Base-by-base conservation (phyloP, 2,797 vertebrate species). In the Falco cherrug region DNA sequence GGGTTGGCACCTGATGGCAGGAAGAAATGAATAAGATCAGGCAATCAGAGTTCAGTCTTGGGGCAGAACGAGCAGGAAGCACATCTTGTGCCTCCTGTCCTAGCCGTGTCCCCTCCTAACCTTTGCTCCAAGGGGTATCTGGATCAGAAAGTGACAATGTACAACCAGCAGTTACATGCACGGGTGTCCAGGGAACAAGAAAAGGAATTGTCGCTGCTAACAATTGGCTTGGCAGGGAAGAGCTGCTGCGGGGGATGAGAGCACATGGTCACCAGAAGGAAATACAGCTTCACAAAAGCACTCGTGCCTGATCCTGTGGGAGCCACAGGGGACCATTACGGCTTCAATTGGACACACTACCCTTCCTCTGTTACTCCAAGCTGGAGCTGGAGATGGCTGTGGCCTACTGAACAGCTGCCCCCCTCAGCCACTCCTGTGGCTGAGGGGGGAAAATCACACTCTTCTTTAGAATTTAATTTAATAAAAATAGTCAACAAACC, bases 1-100 rank as follows among this genome's bases (percentile, higher is more conserved):
- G 99, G 99, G 98, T 97, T 98, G 91, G 99, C 99, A 98, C 99
- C 99, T 99, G 98, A 64, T 8, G 70, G 82, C 39, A 81, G 47
- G 56, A 67, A 76, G 86, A 48, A 94, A 91, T 6, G 0, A 33
- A 3, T 17, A 54, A 65, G 83, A 76, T 87, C 9, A 77, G 91
- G 86, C 96, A 95, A 97, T 96, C 57, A 90, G 65, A 53, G 96
- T 89, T 97, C 91, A 98, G 67, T 82, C n/a, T 69, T 16, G 85
- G 48, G 45, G 41, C 16, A n/a, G 64, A 41, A 65, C 2, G 39
- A 61, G 67, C 24, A 41, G 10, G 31, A 39, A 28, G 31, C 5
- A 25, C 45, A 48, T 31, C 41, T 7, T 15, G 61, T 7, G 26
- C 20, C 33, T 35, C 41, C 51, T 3, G 5, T 25, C 57, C 68